Percentiles rank a stretch among this genome's conserved stretches.
phyloP scores from a whole-genome alignment of 2,113 vertebrate species.

The Microtus pennsylvanicus region DNA sequence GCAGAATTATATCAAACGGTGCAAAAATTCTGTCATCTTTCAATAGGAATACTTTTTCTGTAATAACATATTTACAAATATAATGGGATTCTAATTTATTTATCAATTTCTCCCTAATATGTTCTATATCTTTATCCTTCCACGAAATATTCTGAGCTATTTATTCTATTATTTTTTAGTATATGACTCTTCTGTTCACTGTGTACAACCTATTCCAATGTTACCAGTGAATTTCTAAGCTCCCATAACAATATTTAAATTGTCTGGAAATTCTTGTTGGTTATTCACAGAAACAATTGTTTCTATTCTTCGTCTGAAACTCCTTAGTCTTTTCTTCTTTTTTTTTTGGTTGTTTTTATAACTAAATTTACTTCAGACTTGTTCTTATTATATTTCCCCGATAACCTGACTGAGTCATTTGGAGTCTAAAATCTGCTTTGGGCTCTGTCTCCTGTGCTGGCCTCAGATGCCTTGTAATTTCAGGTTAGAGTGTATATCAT shows the following conservation, averaged over 20 bases:
- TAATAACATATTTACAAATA: background rate
- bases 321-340: background rate
- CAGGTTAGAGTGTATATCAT: background rate
- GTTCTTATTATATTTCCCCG: background rate
- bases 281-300: slow-evolving; percentile 20
- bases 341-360: slow-evolving; percentile 4
- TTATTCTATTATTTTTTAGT: background rate
- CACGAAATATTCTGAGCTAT: background rate
- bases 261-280: slow-evolving; percentile 20
- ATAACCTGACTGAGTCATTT: background rate
- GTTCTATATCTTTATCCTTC: background rate
- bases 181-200: background rate
- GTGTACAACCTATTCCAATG: background rate
- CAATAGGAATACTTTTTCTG: background rate
- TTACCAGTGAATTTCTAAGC: background rate
- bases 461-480: background rate
- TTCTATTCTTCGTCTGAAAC: background rate
- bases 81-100: background rate
- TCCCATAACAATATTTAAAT: background rate
- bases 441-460: background rate
- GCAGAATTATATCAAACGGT: background rate
- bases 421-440: background rate
- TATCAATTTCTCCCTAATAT: background rate
- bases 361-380: background rate
- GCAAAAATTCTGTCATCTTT: background rate